Evolutionary conservation across 2,888 invertebrate species (phyloP).

Genomic region (Agriopis aurantiaria): DNA sequence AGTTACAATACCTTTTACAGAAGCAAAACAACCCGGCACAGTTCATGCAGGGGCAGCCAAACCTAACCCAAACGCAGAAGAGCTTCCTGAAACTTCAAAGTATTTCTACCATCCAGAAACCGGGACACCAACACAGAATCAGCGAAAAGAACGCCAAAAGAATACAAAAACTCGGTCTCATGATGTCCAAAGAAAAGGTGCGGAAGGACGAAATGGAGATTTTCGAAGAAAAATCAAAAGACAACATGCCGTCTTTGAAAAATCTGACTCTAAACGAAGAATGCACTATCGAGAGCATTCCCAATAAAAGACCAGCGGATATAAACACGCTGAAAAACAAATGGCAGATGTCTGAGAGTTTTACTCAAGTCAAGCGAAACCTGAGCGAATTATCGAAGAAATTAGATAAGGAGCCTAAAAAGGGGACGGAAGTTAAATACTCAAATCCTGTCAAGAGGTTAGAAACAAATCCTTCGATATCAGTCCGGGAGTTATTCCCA

Average conservation of each 20-base stretch:
- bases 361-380: conserved; percentile 82
- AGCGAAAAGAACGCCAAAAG: conserved; percentile 77
- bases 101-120: conserved; percentile 69
- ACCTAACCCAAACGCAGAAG: conserved; percentile 73
- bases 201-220: conserved; percentile 56
- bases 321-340: conserved; percentile 83
- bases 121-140: conserved; percentile 73
- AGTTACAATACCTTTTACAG: conserved; percentile 78
- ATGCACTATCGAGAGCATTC: conserved; percentile 86
- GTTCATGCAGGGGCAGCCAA: conserved; percentile 70
- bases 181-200: conserved; percentile 68
- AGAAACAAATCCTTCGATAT: conserved; percentile 93
- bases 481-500: conserved; percentile 92
- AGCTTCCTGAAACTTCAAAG: conserved; percentile 74
- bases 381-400: conserved; percentile 81
- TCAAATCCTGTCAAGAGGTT: conserved; percentile 88
- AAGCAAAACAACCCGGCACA: conserved; percentile 83
- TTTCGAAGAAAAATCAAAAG: conserved; percentile 66
- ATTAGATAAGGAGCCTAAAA: conserved; percentile 76
- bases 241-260: conserved; percentile 63
- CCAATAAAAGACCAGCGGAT: conserved; percentile 78
- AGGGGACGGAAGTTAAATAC: conserved; percentile 73
- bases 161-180: conserved; percentile 77
- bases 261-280: conserved; percentile 86
- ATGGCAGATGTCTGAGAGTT: conserved; percentile 84